These are phyloP conservation scores for Furcifer pardalis DNA, from an alignment of 2,797 vertebrate species.

Conservation along the genomic window DNA sequence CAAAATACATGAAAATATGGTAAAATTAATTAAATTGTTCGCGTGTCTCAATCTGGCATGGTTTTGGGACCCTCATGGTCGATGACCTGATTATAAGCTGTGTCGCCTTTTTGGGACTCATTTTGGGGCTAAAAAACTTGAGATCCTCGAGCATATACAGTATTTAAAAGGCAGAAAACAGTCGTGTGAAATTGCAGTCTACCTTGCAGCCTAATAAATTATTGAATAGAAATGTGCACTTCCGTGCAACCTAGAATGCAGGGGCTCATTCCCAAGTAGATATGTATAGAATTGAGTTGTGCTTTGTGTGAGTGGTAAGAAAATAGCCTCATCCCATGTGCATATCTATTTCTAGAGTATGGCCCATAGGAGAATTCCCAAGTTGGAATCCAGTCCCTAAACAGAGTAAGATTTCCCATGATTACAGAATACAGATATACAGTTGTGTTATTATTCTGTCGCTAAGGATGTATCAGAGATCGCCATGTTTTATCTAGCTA, in stretches of 20 bases:
- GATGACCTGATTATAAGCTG: too few relatives aligned
- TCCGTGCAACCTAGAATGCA: neutral
- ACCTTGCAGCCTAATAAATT: neutral
- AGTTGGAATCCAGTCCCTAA: neutral
- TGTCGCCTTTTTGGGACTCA: too few relatives aligned
- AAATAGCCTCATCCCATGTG: neutral
- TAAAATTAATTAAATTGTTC: too few relatives aligned
- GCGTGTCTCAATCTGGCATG: too few relatives aligned
- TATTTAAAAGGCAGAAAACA: neutral
- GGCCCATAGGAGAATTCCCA: neutral
- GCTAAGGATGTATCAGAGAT: neutral
- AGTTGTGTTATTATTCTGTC: neutral
- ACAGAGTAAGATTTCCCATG: neutral
- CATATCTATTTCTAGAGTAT: neutral
- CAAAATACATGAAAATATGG: too few relatives aligned
- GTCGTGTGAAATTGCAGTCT: neutral
- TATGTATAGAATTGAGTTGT: neutral
- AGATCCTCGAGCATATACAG: too few relatives aligned
- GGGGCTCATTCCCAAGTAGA: neutral
- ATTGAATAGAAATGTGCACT: neutral
- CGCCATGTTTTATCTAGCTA: neutral
- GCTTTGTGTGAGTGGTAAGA: neutral
- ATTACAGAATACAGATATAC: neutral
- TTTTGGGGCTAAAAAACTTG: too few relatives aligned
- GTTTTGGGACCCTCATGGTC: too few relatives aligned